These are phyloP conservation scores for Bovichtus variegatus DNA, from an alignment of 2,797 vertebrate species.

Conservation along the genomic window DNA sequence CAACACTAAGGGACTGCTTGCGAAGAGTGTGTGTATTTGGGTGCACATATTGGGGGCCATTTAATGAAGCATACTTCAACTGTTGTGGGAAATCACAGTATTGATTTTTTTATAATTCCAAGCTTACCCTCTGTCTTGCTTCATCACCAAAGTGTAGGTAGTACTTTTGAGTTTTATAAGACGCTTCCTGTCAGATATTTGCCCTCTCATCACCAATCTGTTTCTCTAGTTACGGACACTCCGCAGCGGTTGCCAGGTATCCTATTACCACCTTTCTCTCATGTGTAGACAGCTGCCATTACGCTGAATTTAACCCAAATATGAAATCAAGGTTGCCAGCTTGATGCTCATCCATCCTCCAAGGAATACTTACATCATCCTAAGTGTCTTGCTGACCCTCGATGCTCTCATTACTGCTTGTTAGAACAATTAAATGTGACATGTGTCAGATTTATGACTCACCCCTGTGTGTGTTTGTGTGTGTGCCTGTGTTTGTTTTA, in stretches of 20 bases:
- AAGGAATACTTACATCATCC: slow-evolving; percentile 74
- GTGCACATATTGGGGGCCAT: background rate
- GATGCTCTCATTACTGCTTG: slow-evolving; percentile 74
- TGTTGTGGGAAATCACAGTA: background rate
- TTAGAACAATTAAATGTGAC: slow-evolving; percentile 79
- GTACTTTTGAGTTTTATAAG: slow-evolving; percentile 10
- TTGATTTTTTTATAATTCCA: slow-evolving; percentile 2
- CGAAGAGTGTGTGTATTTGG: background rate
- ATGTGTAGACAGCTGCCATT: slow-evolving; percentile 66
- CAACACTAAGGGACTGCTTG: background rate
- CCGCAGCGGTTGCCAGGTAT: slow-evolving; percentile 51
- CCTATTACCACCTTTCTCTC: slow-evolving; percentile 53
- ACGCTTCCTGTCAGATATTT: background rate
- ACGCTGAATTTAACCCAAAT: slow-evolving; percentile 68
- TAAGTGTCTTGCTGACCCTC: slow-evolving; percentile 72
- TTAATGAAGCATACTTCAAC: background rate
- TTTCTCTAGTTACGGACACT: slow-evolving; percentile 9
- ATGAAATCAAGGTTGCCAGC: slow-evolving; percentile 73
- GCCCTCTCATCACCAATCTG: slow-evolving; percentile 6
- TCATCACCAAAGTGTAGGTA: background rate
- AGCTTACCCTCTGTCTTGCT: background rate
- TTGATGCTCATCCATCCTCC: slow-evolving; percentile 67
- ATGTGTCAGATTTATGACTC: slow-evolving; percentile 71
- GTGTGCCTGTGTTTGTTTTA: slow-evolving; percentile 47
- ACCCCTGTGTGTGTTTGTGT: slow-evolving; percentile 43